These are phyloP conservation scores for Eulimnadia texana DNA, from an alignment of 1,140 invertebrate species.

Conservation along the genomic window DNA sequence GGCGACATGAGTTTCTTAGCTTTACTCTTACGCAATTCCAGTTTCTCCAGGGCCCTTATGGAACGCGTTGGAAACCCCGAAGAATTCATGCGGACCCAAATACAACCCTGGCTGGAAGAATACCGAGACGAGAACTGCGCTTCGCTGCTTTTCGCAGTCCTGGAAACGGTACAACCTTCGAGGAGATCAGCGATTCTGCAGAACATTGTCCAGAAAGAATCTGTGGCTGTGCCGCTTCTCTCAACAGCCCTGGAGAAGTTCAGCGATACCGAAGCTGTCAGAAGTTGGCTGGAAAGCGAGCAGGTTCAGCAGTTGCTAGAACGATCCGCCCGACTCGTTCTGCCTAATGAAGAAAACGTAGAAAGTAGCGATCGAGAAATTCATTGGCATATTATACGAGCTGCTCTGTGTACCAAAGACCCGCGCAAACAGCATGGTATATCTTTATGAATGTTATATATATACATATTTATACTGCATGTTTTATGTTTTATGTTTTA, in stretches of 20 bases:
- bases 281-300: background rate
- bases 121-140: slow-evolving; percentile 4
- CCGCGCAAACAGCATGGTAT: background rate
- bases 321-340: background rate
- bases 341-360: background rate
- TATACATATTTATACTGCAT: too few species aligned
- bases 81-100: background rate
- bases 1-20: background rate
- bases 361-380: background rate
- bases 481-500: too few species aligned
- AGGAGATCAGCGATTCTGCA: background rate
- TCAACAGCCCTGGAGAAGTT: background rate
- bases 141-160: background rate
- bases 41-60: background rate
- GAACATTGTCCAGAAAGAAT: background rate
- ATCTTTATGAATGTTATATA: background rate
- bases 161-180: background rate
- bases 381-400: background rate
- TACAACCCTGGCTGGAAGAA: background rate
- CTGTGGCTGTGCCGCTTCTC: background rate
- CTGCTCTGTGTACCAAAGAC: background rate
- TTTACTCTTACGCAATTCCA: background rate
- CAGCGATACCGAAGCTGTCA: background rate
- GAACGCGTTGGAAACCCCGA: background rate
- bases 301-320: background rate